Evolutionary conservation across 1,140 invertebrate species (phyloP).

Genomic region (Ruditapes philippinarum): DNA sequence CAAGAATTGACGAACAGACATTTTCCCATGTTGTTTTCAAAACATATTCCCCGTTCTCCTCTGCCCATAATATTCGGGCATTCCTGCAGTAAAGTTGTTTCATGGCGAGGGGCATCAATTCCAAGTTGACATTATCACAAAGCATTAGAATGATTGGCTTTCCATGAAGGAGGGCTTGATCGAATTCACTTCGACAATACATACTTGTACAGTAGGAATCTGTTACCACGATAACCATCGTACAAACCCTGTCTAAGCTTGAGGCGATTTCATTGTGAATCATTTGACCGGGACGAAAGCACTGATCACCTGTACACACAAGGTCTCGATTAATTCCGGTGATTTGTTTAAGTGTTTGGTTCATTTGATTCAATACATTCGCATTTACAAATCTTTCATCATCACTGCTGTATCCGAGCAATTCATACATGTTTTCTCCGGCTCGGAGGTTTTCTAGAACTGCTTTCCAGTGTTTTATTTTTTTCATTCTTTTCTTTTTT

Average conservation of each 20-base stretch:
- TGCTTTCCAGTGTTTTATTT: not conserved
- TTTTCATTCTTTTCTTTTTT: not conserved
- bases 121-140: not conserved
- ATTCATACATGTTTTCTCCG: not conserved
- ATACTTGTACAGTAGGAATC: not conserved
- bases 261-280: not conserved
- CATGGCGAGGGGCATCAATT: not conserved
- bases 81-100: not conserved
- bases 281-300: not conserved
- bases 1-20: not conserved
- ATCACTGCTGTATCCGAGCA: not conserved
- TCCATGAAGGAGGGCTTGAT: not conserved
- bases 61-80: not conserved
- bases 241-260: not conserved
- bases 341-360: not conserved
- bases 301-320: not conserved
- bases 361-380: not conserved
- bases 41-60: not conserved
- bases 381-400: not conserved
- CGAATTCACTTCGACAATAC: not conserved
- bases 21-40: slow-evolving; percentile 19
- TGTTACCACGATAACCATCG: not conserved
- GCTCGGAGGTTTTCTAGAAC: not conserved
- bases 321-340: not conserved
- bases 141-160: not conserved